Base-by-base conservation (phyloP, 2,888 invertebrate genomes). In the Zhuqinia jingwanae region DNA sequence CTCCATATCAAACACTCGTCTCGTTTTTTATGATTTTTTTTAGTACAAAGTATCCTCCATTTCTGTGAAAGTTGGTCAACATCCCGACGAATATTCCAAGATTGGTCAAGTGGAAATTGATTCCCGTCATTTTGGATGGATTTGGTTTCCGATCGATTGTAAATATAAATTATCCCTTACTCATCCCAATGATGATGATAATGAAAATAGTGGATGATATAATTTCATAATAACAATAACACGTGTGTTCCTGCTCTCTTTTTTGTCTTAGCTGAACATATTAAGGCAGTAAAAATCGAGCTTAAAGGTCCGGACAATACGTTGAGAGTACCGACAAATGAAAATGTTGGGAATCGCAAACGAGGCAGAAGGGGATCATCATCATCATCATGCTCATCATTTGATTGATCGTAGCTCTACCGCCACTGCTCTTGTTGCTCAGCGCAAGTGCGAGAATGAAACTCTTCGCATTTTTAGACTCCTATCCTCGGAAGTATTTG, bases 401-500 rank as follows among this genome's bases (percentile, higher is more conserved):
- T 92, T 93, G 0, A 90, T 94, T 20, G 45, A 30, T 2, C 80
- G 84, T 20, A 77, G 60, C 17, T 42, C 73, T 1, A 77, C 77
- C 10, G 84, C 77, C 13, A 83, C 93, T 78, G 89, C 93, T 45
- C 94, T 95, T 36, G 95, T 98, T 20, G 96, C 98, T 89, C 97
- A 97, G 92, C 94, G 95, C 87, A 96, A 97, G 91, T 97, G 98
- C 91, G 98, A 98, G 93, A 94, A 95, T 0, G 98, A 98, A 93
- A 98, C 98, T 0, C 93, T 99, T 56, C 94, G 97, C 89, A 98
- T 99, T 0, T 99, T 99, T 92, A 94, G 98, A 15, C 94, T 98
- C 8, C 96, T 99, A 50, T 98, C 98, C 0, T 96, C 96, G 63
- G 97, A 97, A 94, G 97, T 98, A 56, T 98, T 98, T 93, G 98